phyloP scores from a whole-genome alignment of 2,113 vertebrate genomes.

The Gallinago undulata region DNA sequence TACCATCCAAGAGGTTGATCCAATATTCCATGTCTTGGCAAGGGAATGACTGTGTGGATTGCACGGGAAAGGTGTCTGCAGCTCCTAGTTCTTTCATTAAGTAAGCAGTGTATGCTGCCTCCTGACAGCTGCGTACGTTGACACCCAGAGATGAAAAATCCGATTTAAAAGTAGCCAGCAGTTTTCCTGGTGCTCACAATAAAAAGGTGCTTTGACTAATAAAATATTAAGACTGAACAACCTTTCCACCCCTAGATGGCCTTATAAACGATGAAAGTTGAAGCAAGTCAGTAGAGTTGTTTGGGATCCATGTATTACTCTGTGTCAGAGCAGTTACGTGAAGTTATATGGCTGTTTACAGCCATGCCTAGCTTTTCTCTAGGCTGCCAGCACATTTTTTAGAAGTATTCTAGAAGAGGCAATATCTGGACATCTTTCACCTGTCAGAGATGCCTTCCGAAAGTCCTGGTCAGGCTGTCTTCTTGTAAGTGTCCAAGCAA shows the following conservation, averaged over 20 bases:
- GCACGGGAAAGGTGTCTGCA: neutral
- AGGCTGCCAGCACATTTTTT: neutral
- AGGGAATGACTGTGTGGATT: neutral
- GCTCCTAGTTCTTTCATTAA: neutral
- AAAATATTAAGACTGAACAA: neutral
- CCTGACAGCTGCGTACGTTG: rapidly evolving
- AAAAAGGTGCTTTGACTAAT: neutral
- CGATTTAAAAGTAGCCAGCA: neutral
- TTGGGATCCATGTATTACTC: neutral
- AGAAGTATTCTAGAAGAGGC: neutral
- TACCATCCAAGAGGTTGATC: neutral
- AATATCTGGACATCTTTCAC: neutral
- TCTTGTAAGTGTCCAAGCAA: neutral
- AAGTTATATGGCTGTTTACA: neutral
- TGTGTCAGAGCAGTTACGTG: neutral
- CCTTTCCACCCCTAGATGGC: neutral
- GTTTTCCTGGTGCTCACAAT: neutral
- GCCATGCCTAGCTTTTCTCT: neutral
- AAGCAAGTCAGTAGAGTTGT: neutral
- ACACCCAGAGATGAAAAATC: neutral
- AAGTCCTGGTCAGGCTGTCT: neutral
- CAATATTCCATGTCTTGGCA: neutral
- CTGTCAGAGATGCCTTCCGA: neutral
- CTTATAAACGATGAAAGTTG: neutral
- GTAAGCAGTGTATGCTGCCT: neutral